Base-by-base conservation (phyloP, 2,888 invertebrate species). In the Lithophane socia region DNA sequence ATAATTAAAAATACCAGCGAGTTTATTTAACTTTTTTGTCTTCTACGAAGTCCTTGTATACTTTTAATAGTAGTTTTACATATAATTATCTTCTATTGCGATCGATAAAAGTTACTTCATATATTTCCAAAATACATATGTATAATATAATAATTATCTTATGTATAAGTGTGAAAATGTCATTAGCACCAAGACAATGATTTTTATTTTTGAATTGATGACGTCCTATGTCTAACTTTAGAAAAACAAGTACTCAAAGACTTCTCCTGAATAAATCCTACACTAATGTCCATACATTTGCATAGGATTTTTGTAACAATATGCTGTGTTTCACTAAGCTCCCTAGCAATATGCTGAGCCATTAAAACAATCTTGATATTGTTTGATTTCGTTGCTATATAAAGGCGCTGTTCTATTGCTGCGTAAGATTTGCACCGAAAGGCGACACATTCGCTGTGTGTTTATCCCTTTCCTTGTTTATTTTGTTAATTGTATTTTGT, bases 141-240 rank as follows among this genome's bases (percentile, higher is more conserved):
- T 61, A 61, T 24, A 44, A 16, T 70, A 13, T 47, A n/a, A 58
- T 61, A n/a, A 29, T 29, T 54, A 63, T 29, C 29, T 52, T 71
- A 78, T 3, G 8, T 54, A 10, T 79, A 72, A 10, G 58, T 60
- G 58, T 60, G 58, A 79, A 37, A 65, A 79, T 79, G 79, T 72
- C 52, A 54, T 79, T 68, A 78, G 78, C 78, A 78, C 78, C 79
- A 80, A 73, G 80, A 67, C 67, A 64, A 37, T 73, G 67, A 63
- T 44, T 29, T 69, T 21, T 37, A 65, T 60, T 42, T 54, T 66
- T 54, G 54, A 79, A 56, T 80, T 73, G 49, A 79, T 79, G 80
- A 63, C 61, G 63, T 49, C n/a, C 24, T 73, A 63, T 3, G 29
- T 9, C 47, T 66, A 66, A 67, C 5, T 60, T 56, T 49, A 56